These are phyloP conservation scores for Syncerus caffer DNA, from an alignment of 2,797 vertebrate species.

Conservation along the genomic window DNA sequence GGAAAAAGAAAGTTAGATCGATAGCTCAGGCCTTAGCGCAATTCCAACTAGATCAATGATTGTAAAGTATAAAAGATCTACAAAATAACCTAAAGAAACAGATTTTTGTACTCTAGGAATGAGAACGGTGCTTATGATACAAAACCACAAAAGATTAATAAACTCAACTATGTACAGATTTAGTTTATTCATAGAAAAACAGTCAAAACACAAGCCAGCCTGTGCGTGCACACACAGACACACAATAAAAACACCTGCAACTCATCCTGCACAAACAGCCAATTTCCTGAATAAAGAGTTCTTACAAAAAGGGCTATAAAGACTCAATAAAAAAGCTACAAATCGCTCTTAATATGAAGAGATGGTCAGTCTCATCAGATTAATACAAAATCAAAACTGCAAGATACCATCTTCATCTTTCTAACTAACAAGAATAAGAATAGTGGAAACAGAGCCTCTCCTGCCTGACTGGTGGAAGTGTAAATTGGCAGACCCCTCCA, in stretches of 20 bases:
- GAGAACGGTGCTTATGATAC: neutral
- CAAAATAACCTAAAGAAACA: neutral
- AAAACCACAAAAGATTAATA: slow-evolving; percentile 18
- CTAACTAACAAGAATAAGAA: neutral
- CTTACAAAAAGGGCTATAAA: neutral
- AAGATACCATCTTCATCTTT: neutral
- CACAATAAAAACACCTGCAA: neutral
- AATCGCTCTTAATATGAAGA: neutral
- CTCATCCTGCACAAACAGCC: neutral
- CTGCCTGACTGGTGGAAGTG: neutral
- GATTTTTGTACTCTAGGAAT: neutral
- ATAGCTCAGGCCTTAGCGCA: neutral
- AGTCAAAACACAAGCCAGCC: neutral
- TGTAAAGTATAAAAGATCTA: neutral
- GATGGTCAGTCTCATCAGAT: neutral
- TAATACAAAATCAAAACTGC: neutral
- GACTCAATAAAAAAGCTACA: neutral
- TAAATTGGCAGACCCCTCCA: neutral
- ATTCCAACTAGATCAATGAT: neutral
- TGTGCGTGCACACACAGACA: neutral
- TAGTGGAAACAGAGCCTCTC: neutral
- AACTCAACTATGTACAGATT: neutral
- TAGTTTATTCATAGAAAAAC: neutral
- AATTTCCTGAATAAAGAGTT: neutral
- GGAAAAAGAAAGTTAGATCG: neutral